Conservation (phyloP, 2,797 vertebrate species). For the Decapterus maruadsi region DNA sequence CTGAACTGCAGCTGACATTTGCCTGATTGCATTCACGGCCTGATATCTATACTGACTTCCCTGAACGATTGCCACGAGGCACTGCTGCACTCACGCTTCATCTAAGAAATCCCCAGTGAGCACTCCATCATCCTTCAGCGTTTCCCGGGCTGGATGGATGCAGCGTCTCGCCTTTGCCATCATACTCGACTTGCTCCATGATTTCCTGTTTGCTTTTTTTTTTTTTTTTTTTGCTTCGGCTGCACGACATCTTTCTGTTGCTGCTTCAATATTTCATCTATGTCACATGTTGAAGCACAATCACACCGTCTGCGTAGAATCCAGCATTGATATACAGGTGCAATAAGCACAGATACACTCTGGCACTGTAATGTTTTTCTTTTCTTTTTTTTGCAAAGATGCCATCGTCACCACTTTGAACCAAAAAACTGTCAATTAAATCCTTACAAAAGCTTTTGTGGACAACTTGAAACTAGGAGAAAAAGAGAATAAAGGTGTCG, state of each 20-base stretch:
- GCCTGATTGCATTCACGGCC: conserved; percentile 44
- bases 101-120: conserved; percentile 55
- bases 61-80: conserved; percentile 53
- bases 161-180: conserved; percentile 17
- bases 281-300: background rate
- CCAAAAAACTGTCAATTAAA: background rate
- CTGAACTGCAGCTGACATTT: conserved; percentile 43
- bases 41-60: conserved; percentile 32
- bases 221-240: background rate
- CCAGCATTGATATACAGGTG: background rate
- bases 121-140: conserved; percentile 52
- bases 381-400: conserved; percentile 9
- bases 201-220: conserved; percentile 37
- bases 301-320: background rate
- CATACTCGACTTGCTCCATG: background rate
- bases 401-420: background rate
- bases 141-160: conserved; percentile 32
- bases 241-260: background rate
- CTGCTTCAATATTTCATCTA: background rate
- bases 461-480: background rate
- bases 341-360: background rate
- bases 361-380: background rate
- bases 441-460: background rate
- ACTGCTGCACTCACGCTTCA: conserved; percentile 54
- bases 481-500: background rate